These are phyloP conservation scores for Psilopsiagon aurifrons DNA, from an alignment of 2,113 vertebrate genomes.

Conservation along the genomic window DNA sequence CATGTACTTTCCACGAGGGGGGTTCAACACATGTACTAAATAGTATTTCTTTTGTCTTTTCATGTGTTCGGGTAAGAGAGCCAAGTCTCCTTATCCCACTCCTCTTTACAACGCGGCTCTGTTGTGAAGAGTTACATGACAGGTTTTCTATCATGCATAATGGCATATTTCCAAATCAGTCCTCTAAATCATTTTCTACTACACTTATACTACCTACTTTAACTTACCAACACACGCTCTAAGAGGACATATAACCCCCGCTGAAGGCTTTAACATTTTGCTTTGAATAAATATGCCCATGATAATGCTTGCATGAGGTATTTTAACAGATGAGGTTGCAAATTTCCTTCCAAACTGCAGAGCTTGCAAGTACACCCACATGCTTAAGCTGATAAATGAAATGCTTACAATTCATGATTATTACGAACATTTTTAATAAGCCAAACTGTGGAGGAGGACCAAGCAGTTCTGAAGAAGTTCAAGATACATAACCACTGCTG, in stretches of 20 bases:
- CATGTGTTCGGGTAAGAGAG: background rate
- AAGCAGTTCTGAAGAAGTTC: background rate
- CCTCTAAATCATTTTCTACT: background rate
- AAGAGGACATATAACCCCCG: background rate
- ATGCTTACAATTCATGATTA: background rate
- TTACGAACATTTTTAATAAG: background rate
- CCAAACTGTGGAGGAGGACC: background rate
- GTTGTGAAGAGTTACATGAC: background rate
- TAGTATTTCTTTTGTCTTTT: background rate
- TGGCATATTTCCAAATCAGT: background rate
- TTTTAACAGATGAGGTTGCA: background rate
- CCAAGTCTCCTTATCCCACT: background rate
- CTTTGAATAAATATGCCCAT: background rate
- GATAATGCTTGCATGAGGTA: background rate
- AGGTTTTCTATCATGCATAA: background rate
- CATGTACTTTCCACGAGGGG: background rate
- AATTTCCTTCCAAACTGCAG: slow-evolving; percentile 30
- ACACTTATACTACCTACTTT: background rate
- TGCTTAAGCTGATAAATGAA: background rate
- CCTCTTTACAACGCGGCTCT: background rate
- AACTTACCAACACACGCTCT: background rate
- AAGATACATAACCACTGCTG: background rate
- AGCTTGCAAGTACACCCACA: background rate
- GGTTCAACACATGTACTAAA: background rate
- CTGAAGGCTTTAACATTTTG: background rate